Base-by-base conservation (phyloP, 2,113 vertebrate genomes). In the Sebastes fasciatus region DNA sequence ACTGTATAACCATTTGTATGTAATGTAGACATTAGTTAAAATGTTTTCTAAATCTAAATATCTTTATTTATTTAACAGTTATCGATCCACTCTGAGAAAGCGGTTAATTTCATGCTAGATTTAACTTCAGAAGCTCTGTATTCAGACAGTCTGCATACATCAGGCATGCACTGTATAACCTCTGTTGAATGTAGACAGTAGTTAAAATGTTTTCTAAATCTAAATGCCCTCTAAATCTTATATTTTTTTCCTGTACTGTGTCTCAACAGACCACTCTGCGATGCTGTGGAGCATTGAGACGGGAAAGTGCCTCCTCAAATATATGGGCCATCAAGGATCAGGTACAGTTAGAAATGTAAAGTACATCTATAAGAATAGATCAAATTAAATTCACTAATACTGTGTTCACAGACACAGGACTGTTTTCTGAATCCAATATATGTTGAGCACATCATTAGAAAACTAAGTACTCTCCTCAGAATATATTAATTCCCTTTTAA, bases 211-310 rank as follows among this genome's bases (percentile, higher is more conserved):
- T 60, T 23, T 42, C 5, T 1, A 79, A 43, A 10, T 21, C 45
- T 34, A 26, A 34, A 26, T 13, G 5, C 8, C 4, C 9, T 17
- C 13, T 23, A 34, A 34, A 34, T 34, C 34, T 34, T 34, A 34
- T 34, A 34, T 21, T 4, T 48, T 2, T 0, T 1, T 16, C 2
- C 12, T 19, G 54, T 23, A 6, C 19, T 34, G 13, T 52, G 0
- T 64, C 7, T 26, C 21, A 2, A 54, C 82, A 99, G 98, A 99
- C 94, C 98, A 99, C 92, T 97, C 96, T 48, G 98, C 98, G 4
- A 96, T 99, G 94, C 93, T 99, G 74, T 99, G 98, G 98, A 99
- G 98, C 93, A 99, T 99, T 65, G 98, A 99, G 94, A 99, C 97
- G 0, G 98, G 97, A 19, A 98, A 97, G 89, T 97, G 97, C 91